These are phyloP conservation scores for Eilema sororculum DNA, from an alignment of 2,888 invertebrate genomes.

Conservation along the genomic window DNA sequence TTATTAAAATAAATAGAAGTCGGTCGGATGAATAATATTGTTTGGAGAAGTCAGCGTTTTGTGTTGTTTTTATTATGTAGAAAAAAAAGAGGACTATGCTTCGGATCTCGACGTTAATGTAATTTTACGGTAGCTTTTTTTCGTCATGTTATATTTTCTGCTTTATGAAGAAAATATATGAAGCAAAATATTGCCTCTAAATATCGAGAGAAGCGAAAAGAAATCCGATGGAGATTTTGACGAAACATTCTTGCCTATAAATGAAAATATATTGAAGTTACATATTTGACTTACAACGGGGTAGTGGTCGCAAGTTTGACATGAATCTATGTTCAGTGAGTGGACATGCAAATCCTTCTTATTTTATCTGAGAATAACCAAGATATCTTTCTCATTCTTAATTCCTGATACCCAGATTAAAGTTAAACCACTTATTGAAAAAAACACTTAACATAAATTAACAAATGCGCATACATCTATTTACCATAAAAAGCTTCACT, in stretches of 20 bases:
- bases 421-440: too few species aligned
- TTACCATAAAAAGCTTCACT: too few species aligned
- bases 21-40: slow-evolving; percentile 18
- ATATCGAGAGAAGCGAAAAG: neutral
- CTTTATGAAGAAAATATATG: slow-evolving; percentile 1
- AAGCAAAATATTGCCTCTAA: slow-evolving; percentile 6
- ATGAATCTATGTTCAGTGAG: neutral
- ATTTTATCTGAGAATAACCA: neutral
- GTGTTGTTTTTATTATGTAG: slow-evolving; percentile 8
- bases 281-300: neutral
- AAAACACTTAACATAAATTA: too few species aligned
- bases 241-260: neutral
- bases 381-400: neutral
- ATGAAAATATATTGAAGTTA: neutral
- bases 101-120: neutral
- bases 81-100: neutral
- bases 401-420: neutral
- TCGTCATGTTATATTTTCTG: slow-evolving; percentile 3
- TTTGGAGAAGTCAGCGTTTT: slow-evolving; percentile 18
- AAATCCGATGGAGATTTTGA: neutral
- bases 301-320: neutral
- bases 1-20: slow-evolving; percentile 24
- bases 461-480: too few species aligned
- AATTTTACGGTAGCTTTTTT: neutral
- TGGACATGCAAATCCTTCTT: neutral